phyloP scores from a whole-genome alignment of 2,888 invertebrate species.

The Muschampia plurimacula region DNA sequence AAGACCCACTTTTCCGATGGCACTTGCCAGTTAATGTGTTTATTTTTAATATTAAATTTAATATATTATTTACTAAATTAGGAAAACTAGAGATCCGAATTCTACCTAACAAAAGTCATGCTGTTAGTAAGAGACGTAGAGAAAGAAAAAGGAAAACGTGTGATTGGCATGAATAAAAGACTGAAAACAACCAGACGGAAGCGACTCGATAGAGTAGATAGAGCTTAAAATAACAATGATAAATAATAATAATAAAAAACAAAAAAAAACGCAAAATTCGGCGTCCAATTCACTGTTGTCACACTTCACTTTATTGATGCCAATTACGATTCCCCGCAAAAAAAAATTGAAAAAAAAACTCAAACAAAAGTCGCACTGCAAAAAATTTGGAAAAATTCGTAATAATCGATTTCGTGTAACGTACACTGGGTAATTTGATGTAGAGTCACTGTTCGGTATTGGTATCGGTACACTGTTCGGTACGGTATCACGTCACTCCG shows the following conservation, averaged over 20 bases:
- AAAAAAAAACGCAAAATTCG: constrained; percentile 54
- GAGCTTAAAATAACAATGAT: constrained; percentile 57
- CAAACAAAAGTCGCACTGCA: constrained; percentile 8
- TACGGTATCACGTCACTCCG: constrained; percentile 55
- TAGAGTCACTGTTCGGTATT: constrained; percentile 44
- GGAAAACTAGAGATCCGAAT: background rate
- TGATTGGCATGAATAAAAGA: constrained; percentile 82
- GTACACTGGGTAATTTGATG: constrained; percentile 67
- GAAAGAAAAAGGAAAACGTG: constrained; percentile 70
- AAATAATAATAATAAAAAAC: constrained; percentile 46
- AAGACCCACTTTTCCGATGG: constrained; percentile 61
- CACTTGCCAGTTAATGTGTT: constrained; percentile 10
- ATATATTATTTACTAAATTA: background rate
- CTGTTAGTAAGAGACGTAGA: constrained; percentile 61
- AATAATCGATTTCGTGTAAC: constrained; percentile 54
- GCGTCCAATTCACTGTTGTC: constrained; percentile 69
- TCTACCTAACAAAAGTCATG: background rate
- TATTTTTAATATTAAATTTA: too few relatives aligned
- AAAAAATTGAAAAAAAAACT: constrained; percentile 22
- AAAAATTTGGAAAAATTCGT: constrained; percentile 44
- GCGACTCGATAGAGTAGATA: constrained; percentile 33
- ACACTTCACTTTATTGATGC: constrained; percentile 82
- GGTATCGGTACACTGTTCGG: constrained; percentile 46
- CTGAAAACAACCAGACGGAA: constrained; percentile 54
- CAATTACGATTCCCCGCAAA: constrained; percentile 77